These are phyloP conservation scores for Neocrepidodera transversa DNA, from an alignment of 2,888 invertebrate species.

Conservation along the genomic window DNA sequence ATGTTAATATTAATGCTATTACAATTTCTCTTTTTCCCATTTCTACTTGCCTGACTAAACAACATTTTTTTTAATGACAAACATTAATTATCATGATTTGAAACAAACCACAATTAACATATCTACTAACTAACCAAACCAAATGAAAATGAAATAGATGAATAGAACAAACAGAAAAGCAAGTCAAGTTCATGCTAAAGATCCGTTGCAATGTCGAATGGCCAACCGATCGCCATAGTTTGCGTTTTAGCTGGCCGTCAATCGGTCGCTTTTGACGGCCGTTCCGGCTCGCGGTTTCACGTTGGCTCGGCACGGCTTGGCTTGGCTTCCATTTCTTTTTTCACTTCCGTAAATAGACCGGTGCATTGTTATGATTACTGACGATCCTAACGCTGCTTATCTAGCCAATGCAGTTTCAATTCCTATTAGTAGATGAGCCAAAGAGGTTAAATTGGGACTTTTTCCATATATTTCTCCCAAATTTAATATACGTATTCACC, in stretches of 20 bases:
- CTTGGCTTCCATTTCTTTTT: slow-evolving; percentile 50
- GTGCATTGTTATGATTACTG: slow-evolving; percentile 19
- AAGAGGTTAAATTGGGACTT: no score
- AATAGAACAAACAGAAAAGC: slow-evolving; percentile 1
- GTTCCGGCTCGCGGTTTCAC: slow-evolving; percentile 49
- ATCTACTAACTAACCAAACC: background rate
- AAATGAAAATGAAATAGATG: background rate
- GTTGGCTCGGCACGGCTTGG: no score
- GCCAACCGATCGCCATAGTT: slow-evolving; percentile 1
- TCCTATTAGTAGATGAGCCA: slow-evolving; percentile 1
- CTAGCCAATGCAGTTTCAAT: slow-evolving; percentile 13
- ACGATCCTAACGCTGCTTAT: background rate
- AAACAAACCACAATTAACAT: no score
- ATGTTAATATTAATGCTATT: no score
- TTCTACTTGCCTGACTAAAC: no score
- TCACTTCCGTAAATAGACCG: slow-evolving; percentile 49
- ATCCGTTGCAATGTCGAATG: slow-evolving; percentile 5
- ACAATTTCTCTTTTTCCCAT: no score
- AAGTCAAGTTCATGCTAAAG: slow-evolving; percentile 7
- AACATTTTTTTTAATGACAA: no score
- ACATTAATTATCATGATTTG: no score
- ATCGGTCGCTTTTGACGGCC: slow-evolving; percentile 37
- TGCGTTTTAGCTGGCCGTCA: slow-evolving; percentile 39
- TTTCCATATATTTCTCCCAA: no score
- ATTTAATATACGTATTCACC: background rate